Conservation (phyloP, 2,797 vertebrate genomes). For the Buphagus erythrorhynchus region DNA sequence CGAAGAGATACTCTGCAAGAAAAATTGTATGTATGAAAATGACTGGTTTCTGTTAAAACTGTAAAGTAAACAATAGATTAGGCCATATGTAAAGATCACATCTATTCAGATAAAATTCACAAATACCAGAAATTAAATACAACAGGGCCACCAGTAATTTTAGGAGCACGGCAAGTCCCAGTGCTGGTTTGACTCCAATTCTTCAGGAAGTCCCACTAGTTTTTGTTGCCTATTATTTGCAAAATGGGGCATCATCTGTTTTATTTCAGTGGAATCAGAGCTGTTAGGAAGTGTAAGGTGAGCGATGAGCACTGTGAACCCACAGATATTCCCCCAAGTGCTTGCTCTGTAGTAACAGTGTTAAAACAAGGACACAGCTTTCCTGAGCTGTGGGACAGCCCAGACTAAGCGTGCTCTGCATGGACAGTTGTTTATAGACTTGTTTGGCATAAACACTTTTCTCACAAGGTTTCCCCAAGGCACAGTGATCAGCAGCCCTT, state of each 20-base stretch:
- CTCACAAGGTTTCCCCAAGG: background rate
- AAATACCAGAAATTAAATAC: background rate
- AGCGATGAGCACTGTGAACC: background rate
- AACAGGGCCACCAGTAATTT: background rate
- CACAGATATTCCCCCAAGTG: background rate
- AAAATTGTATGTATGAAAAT: background rate
- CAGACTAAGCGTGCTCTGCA: background rate
- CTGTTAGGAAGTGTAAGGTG: background rate
- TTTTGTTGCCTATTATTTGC: background rate
- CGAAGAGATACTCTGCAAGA: background rate
- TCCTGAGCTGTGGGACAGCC: background rate
- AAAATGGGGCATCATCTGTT: background rate
- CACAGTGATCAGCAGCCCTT: background rate
- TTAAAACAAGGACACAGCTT: background rate
- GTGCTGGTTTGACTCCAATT: background rate
- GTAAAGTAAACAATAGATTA: background rate
- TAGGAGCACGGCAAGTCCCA: rapidly evolving
- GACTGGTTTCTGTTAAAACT: background rate
- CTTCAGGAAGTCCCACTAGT: background rate
- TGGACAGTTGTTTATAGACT: background rate
- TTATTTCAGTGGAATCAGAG: background rate
- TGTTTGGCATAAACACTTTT: background rate
- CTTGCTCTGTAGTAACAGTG: background rate
- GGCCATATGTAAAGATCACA: background rate
- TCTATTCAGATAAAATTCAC: background rate